These are phyloP conservation scores for Odobenus rosmarus DNA, from an alignment of 2,113 vertebrate genomes.

Conservation along the genomic window DNA sequence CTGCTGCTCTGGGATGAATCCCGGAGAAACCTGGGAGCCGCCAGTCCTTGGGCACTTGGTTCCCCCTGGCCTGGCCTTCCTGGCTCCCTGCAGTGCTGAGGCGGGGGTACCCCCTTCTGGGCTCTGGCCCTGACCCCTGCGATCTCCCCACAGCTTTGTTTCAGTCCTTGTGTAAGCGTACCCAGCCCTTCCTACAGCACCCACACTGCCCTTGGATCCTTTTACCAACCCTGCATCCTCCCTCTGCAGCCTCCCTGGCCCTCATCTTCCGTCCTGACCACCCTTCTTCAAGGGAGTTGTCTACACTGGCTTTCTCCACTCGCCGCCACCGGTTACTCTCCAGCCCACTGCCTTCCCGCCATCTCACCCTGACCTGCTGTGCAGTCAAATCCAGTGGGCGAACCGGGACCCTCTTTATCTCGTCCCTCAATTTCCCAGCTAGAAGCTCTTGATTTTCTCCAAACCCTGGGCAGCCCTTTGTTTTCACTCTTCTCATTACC, in stretches of 20 bases:
- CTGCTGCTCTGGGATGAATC: neutral
- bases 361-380: neutral
- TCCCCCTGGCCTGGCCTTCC: neutral
- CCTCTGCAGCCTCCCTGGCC: neutral
- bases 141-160: neutral
- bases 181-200: neutral
- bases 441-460: neutral
- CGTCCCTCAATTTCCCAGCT: neutral
- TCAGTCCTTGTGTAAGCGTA: neutral
- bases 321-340: too few relatives aligned
- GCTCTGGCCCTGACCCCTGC: neutral
- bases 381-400: accelerated
- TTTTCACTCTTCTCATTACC: neutral
- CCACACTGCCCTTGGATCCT: neutral
- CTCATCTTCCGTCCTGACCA: neutral
- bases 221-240: accelerated
- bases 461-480: neutral
- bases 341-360: neutral
- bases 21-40: neutral
- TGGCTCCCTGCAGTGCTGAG: neutral
- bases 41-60: neutral
- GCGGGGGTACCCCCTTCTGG: neutral
- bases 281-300: neutral
- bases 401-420: neutral
- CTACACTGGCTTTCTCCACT: neutral